phyloP scores from a whole-genome alignment of 2,113 vertebrate genomes.

The Siniperca knerii region DNA sequence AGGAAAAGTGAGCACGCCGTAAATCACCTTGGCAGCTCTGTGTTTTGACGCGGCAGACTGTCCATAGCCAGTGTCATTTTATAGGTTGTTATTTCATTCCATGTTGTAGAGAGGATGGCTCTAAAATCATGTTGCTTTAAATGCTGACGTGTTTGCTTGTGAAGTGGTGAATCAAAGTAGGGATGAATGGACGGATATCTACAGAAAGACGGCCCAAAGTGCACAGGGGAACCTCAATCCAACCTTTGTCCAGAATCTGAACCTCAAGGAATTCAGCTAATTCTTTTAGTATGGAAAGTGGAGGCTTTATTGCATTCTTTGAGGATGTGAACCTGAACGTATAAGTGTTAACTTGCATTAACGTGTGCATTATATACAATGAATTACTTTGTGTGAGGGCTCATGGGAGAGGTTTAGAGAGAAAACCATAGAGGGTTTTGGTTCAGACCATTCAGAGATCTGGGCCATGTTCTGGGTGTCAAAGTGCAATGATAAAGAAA shows the following conservation, averaged over 20 bases:
- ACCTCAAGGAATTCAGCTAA: slow-evolving; percentile 72
- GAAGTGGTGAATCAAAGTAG: slow-evolving; percentile 54
- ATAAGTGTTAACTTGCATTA: slow-evolving; percentile 68
- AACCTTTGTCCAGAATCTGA: slow-evolving; percentile 77
- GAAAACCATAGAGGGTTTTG: slow-evolving; percentile 38
- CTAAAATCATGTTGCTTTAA: slow-evolving; percentile 62
- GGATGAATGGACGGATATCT: slow-evolving; percentile 52
- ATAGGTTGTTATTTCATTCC: slow-evolving; percentile 71
- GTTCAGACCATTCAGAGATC: slow-evolving; percentile 40
- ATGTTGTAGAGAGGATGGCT: slow-evolving; percentile 43
- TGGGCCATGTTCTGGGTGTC: slow-evolving; percentile 29
- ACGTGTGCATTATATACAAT: slow-evolving; percentile 66
- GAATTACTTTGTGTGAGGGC: slow-evolving; percentile 70
- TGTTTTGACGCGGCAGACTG: slow-evolving; percentile 78
- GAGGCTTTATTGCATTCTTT: slow-evolving; percentile 75
- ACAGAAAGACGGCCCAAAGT: slow-evolving; percentile 55
- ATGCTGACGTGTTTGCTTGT: slow-evolving; percentile 57
- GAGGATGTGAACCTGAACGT: slow-evolving; percentile 69
- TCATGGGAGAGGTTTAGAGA: slow-evolving; percentile 55
- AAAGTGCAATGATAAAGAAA: slow-evolving; percentile 37
- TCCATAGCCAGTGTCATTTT: slow-evolving; percentile 74
- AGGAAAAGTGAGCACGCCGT: slow-evolving; percentile 79
- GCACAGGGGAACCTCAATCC: slow-evolving; percentile 56
- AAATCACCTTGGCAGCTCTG: slow-evolving; percentile 84
- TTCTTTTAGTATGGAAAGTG: slow-evolving; percentile 74